Evolutionary conservation across 2,797 vertebrate species (phyloP).

Genomic region (Cynopterus sphinx): DNA sequence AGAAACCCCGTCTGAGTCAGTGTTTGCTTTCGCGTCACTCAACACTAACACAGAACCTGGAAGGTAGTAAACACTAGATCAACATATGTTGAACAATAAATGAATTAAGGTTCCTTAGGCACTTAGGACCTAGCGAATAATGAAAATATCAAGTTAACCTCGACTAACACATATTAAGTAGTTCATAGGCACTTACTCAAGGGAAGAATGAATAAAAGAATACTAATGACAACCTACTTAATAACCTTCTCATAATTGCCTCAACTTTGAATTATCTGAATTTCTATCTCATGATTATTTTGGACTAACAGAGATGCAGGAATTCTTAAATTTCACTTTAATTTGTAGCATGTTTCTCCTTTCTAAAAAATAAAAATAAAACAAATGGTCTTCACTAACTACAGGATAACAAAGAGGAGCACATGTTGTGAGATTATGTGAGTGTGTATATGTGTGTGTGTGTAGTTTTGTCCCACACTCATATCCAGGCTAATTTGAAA

Average conservation of each 20-base stretch:
- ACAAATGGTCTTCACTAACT: neutral
- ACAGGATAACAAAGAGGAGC: neutral
- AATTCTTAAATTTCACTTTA: neutral
- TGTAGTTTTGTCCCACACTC: constrained; percentile 46
- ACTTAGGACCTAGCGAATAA: neutral
- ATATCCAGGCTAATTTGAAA: constrained; percentile 68
- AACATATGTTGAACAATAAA: neutral
- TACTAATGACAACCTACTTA: neutral
- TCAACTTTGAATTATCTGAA: neutral
- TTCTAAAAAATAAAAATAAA: neutral
- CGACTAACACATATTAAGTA: neutral
- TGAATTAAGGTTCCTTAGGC: neutral
- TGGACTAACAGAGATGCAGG: neutral
- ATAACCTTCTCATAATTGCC: neutral
- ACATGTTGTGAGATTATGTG: too few relatives aligned
- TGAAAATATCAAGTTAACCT: neutral
- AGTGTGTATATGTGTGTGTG: neutral
- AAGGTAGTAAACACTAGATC: neutral
- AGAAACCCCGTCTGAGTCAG: neutral
- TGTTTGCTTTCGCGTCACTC: neutral
- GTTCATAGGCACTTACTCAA: neutral
- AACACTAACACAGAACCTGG: neutral
- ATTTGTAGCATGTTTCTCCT: neutral
- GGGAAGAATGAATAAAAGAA: neutral
- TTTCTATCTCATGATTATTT: neutral